Conservation (phyloP, 2,113 vertebrate genomes). For the Dryoscopus gambensis region DNA sequence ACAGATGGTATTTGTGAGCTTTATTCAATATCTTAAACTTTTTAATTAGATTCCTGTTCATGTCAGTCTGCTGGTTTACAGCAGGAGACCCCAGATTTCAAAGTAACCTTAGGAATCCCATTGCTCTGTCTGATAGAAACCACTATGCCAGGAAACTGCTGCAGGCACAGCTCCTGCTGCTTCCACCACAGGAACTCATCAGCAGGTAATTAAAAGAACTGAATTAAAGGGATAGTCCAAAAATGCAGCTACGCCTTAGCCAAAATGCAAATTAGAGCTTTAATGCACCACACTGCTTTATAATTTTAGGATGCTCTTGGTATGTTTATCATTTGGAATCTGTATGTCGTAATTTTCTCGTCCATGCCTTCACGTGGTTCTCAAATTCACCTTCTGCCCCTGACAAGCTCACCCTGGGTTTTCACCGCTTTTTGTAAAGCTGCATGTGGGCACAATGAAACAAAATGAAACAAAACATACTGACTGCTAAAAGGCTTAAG, state of each 20-base stretch:
- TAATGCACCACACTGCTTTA: conserved; percentile 1
- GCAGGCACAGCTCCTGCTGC: not conserved
- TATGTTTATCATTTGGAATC: conserved; percentile 12
- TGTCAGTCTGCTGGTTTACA: conserved; percentile 5
- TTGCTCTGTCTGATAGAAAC: conserved; percentile 2
- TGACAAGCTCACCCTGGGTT: not conserved
- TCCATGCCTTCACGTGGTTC: not conserved
- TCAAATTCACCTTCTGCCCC: not conserved
- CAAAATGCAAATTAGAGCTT: conserved; percentile 31
- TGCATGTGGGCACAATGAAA: not conserved
- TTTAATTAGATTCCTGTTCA: conserved; percentile 53
- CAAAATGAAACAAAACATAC: not conserved
- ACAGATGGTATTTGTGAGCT: conserved; percentile 46
- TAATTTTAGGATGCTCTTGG: conserved; percentile 22
- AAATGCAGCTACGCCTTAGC: conserved; percentile 8
- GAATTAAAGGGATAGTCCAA: conserved; percentile 39
- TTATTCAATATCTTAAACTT: conserved; percentile 24
- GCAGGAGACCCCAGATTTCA: conserved; percentile 26
- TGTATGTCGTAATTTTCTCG: not conserved
- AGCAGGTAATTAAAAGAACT: conserved; percentile 38
- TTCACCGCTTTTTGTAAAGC: not conserved
- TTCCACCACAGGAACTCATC: conserved; percentile 2
- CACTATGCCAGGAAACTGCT: not conserved
- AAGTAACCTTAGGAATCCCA: conserved; percentile 29
- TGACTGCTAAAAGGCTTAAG: not conserved